Evolutionary conservation across 1,140 invertebrate species (phyloP).

Genomic region (Oreohelix idahoensis): DNA sequence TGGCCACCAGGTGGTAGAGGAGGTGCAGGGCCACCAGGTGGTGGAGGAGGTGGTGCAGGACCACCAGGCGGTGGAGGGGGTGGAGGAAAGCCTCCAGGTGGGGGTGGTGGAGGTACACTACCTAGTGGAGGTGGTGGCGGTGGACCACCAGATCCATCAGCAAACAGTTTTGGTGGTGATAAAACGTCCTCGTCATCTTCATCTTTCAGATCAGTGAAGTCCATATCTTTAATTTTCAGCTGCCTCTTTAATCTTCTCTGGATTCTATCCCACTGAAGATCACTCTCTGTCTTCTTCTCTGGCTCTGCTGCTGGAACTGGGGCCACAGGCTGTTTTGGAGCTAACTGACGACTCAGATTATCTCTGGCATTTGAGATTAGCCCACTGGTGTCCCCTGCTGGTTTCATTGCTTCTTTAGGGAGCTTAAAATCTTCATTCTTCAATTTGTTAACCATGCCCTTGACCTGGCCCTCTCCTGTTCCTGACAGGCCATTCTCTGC

Average conservation of each 20-base stretch:
- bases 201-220: conserved; percentile 91
- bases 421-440: conserved; percentile 47
- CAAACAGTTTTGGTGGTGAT: conserved; percentile 50
- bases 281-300: conserved; percentile 93
- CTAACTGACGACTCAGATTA: conserved; percentile 76
- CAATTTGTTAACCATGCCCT: conserved; percentile 39
- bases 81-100: conserved; percentile 64
- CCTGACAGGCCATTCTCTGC: conserved; percentile 33
- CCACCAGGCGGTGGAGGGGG: conserved; percentile 72
- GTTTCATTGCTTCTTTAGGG: conserved; percentile 50
- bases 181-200: conserved; percentile 75
- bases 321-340: conserved; percentile 72
- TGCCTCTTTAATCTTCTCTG: conserved; percentile 86
- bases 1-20: conserved; percentile 69
- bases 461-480: conserved; percentile 22
- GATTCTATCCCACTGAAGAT: conserved; percentile 94
- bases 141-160: conserved; percentile 56
- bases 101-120: neutral
- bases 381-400: conserved; percentile 85
- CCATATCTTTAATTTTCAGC: conserved; percentile 92
- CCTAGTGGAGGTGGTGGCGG: conserved; percentile 70
- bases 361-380: conserved; percentile 94
- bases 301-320: conserved; percentile 64
- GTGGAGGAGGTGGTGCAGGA: conserved; percentile 71
- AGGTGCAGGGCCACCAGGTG: conserved; percentile 60